A percentile compares a stretch with the other conserved stretches of the same genome.
Conservation (phyloP, 2,113 vertebrate species). For the Lanius collurio region DNA sequence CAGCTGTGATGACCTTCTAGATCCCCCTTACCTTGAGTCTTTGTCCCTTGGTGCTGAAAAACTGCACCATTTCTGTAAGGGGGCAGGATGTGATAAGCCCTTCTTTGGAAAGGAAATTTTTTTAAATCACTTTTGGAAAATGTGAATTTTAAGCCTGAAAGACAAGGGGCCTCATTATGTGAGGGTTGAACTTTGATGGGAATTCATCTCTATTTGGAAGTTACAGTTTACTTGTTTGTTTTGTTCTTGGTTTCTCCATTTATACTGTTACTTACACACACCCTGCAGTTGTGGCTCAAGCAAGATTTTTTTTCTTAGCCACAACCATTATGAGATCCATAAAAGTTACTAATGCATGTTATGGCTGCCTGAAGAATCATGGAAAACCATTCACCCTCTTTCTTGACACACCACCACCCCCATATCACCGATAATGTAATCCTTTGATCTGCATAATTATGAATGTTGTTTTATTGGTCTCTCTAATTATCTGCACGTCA, state of each 20-base stretch:
- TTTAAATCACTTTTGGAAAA: neutral
- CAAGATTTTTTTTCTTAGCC: neutral
- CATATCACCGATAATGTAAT: neutral
- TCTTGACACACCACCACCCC: neutral
- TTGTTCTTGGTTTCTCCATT: neutral
- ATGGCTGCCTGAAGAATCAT: neutral
- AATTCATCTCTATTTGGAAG: neutral
- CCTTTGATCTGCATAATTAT: conserved; percentile 33
- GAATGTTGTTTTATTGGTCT: conserved; percentile 39
- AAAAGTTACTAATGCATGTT: neutral
- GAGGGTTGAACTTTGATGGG: neutral
- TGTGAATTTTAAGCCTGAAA: neutral
- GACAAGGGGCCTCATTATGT: neutral
- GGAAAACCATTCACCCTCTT: neutral
- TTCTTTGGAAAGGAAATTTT: neutral
- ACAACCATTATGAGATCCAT: neutral
- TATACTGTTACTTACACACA: neutral
- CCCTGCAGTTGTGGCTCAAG: neutral
- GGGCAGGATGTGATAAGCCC: neutral
- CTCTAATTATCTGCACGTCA: conserved; percentile 26
- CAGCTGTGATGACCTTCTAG: neutral
- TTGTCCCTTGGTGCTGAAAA: neutral
- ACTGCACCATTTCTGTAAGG: neutral
- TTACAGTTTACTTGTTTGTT: accelerated
- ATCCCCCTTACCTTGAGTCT: neutral